Base-by-base conservation (phyloP, 2,797 vertebrate genomes). In the Parambassis ranga region DNA sequence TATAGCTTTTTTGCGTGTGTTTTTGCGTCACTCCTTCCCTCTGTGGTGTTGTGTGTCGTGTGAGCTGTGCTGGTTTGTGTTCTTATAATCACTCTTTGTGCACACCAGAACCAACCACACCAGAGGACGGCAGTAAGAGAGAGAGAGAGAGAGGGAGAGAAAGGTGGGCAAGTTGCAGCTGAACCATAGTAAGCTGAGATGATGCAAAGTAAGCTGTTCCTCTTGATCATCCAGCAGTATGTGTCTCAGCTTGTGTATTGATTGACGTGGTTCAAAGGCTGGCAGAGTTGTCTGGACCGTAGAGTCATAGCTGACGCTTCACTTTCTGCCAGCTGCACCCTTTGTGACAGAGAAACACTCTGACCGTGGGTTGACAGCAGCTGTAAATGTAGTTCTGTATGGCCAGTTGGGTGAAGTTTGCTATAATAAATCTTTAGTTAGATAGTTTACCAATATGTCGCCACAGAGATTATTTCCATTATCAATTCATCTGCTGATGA, bases 81-180 rank as follows among this genome's bases (percentile, higher is more conserved):
- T 41, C 14, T 11, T 57, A 66, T 74, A 7, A 56, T 51, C 33
- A 5, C 28, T 23, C 36, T 76, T 71, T 58, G 67, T 74, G 71
- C n/a, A n/a, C n/a, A n/a, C n/a, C n/a, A n/a, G n/a, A n/a, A n/a
- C 66, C 35, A 38, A 59, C 52, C 52, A 49, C 66, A 8, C 60
- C 70, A 56, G 66, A 69, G 72, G 83, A 78, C 66, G 67, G 52
- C 63, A 69, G n/a, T n/a, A n/a, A n/a, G n/a, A n/a, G n/a, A n/a
- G n/a, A n/a, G n/a, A n/a, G n/a, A n/a, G n/a, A n/a, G n/a, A n/a
- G n/a, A n/a, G n/a, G n/a, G n/a, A n/a, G 65, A 61, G 42, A n/a
- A 66, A 84, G 63, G 61, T 75, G 79, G 71, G 79, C 68, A 73
- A 62, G 77, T 84, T 74, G 53, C 69, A 50, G 48, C 62, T 27